A percentile compares a stretch with the other conserved stretches of the same genome.
phyloP scores from a whole-genome alignment of 1,140 invertebrate genomes.

The Metaphire vulgaris region DNA sequence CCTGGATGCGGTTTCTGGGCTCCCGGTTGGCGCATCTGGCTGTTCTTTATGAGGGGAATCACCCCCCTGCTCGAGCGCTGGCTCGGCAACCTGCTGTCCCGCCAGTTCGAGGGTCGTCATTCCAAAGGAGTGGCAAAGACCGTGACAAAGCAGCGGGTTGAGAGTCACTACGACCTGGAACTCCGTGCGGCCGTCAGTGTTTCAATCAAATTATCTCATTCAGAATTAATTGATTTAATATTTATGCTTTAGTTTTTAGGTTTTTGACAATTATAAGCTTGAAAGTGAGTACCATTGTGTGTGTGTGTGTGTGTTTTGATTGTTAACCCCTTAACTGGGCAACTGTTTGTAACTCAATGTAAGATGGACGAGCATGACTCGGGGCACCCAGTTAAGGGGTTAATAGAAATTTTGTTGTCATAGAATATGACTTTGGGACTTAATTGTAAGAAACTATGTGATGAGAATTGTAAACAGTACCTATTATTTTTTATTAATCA shows the following conservation, averaged over 20 bases:
- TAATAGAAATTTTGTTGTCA: constrained; percentile 8
- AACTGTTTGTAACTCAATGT: too few species aligned
- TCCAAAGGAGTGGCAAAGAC: constrained; percentile 99
- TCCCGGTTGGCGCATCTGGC: constrained; percentile 97
- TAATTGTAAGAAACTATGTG: too few species aligned
- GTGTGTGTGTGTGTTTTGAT: background rate
- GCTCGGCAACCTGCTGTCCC: constrained; percentile 93
- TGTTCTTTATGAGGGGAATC: constrained; percentile 99
- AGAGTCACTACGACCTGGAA: constrained; percentile 98
- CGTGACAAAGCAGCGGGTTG: constrained; percentile 97
- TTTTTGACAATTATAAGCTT: too few species aligned
- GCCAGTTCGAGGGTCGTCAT: constrained; percentile 98
- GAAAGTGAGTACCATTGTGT: too few species aligned
- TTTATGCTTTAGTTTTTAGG: too few species aligned
- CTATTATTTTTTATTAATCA: too few species aligned
- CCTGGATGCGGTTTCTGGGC: constrained; percentile 99
- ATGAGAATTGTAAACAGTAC: too few species aligned
- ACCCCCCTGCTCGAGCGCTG: constrained; percentile 94
- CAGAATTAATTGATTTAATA: too few species aligned
- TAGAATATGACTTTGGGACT: background rate
- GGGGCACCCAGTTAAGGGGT: too few species aligned
- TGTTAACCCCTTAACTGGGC: too few species aligned
- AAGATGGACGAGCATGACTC: too few species aligned
- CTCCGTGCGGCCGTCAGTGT: constrained; percentile 77
- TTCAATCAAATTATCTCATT: constrained; percentile 2